Percentiles rank a stretch among this genome's conserved stretches.
These are phyloP conservation scores for Bambusicola thoracicus DNA, from an alignment of 2,113 vertebrate species.

Conservation along the genomic window DNA sequence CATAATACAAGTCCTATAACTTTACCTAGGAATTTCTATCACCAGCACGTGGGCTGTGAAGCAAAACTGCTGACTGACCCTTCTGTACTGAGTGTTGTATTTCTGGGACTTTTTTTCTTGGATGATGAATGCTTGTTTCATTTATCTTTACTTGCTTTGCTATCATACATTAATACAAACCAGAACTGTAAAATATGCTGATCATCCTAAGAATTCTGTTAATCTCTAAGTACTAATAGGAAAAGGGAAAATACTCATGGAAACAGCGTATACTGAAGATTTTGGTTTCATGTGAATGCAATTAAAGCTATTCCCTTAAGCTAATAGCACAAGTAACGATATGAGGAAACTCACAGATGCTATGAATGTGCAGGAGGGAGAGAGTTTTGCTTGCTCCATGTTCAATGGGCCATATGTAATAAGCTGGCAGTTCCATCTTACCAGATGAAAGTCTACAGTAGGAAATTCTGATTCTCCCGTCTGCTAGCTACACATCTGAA, in stretches of 20 bases:
- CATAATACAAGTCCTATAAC: background rate
- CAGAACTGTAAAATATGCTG: background rate
- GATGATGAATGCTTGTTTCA: background rate
- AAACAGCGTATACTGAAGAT: background rate
- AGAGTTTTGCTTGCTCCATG: constrained; percentile 37
- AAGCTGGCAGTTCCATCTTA: constrained; percentile 22
- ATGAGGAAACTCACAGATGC: constrained; percentile 35
- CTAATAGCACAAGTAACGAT: constrained; percentile 34
- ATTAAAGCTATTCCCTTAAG: constrained; percentile 26
- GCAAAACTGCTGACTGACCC: background rate
- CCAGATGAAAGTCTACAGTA: background rate
- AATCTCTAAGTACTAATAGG: background rate
- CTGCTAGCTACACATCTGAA: background rate
- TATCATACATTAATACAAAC: background rate
- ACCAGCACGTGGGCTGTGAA: background rate
- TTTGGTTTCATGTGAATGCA: constrained; percentile 31
- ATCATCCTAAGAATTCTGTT: background rate
- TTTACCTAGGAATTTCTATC: background rate
- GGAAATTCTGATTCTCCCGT: constrained; percentile 1
- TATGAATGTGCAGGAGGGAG: constrained; percentile 5
- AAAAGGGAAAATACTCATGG: background rate
- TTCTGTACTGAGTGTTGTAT: background rate
- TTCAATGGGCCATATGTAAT: constrained; percentile 32
- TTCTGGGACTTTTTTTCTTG: background rate
- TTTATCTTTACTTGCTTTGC: constrained; percentile 1